Evolutionary conservation across 53 echinoderm and acorn worm species (phyloP), one percentile per base, ranked within the genome.

Genomic region (Luidia sarsii): DNA sequence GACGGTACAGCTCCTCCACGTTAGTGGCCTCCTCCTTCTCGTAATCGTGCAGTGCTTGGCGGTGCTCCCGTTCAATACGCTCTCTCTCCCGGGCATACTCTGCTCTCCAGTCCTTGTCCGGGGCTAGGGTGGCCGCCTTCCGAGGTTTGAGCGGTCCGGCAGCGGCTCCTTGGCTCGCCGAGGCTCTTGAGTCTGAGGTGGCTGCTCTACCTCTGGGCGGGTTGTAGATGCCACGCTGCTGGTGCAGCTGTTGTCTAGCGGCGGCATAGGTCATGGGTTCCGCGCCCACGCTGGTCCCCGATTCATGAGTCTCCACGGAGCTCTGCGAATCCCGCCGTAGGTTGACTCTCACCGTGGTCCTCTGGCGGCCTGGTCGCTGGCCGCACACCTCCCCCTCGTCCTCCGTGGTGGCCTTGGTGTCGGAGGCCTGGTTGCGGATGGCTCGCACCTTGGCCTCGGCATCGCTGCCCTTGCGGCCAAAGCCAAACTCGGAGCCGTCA

Each of bases 1-100:
- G 79, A 32, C 89, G 64, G 34, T 94, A 91, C 33, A 97, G 71
- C 67, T 97, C 97, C 32, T 97, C 97, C 39, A 97, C 84, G 48
- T 89, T 93, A 23, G 83, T 90, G 52, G 73, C 81, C 27, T 97
- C 97, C 38, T 97, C 97, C 33, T 85, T 91, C 70, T 97, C 91
- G 36, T 91, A 91, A 43, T 97, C 97, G 24, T 67, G 75, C 20
- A 97, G 24, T 0, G 97, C 97, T 57, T 86, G 70, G 25, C 81
- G 83, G 31, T 97, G 97, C 46, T 91, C 85, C 19, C 80, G 63
- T 48, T 97, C 97, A 33, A 97, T 89, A 8, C 88, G 57, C 46
- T 93, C 91, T 36, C 92, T 72, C 28, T 93, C 92, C 25, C 84
- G 80, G 1, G 95, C 87, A 90, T 84, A 95, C 59, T 92, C 92